Percentiles rank a stretch among this genome's conserved stretches.
These are phyloP conservation scores for Agonum fuliginosum DNA, from an alignment of 2,888 invertebrate species.

Conservation along the genomic window DNA sequence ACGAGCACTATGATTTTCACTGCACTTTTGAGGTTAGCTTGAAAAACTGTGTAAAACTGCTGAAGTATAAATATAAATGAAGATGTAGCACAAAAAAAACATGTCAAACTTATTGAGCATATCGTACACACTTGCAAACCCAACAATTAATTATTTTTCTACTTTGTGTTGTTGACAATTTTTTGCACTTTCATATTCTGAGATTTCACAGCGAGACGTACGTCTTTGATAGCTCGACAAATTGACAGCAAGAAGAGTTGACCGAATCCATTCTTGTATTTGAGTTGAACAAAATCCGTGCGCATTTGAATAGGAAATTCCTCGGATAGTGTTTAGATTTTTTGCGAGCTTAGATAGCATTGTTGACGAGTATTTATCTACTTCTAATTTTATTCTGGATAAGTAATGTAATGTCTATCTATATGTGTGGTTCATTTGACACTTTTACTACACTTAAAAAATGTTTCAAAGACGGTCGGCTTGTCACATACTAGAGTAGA, in stretches of 20 bases:
- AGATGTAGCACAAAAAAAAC: background rate
- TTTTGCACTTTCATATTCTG: background rate
- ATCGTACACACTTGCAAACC: conserved; percentile 1
- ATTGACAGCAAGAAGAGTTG: too few species aligned
- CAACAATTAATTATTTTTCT: background rate
- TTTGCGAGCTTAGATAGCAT: too few species aligned
- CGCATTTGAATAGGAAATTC: too few species aligned
- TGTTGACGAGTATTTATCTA: too few species aligned
- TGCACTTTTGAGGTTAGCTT: background rate
- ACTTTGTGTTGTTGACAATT: background rate
- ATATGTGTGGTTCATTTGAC: background rate
- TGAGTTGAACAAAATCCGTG: too few species aligned
- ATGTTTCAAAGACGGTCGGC: background rate
- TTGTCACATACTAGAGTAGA: background rate
- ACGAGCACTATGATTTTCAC: background rate
- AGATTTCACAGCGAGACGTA: background rate
- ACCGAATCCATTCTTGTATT: too few species aligned
- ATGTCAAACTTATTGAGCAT: background rate
- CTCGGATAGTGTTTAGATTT: too few species aligned
- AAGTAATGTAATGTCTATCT: too few species aligned
- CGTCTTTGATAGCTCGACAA: background rate
- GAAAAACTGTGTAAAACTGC: too few species aligned
- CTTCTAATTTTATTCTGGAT: too few species aligned
- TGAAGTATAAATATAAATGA: too few species aligned
- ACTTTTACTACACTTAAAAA: conserved; percentile 9